Percentiles rank a stretch among this genome's conserved stretches.
Conservation (phyloP, 1,140 invertebrate species). For the Xylocopa sonorina region DNA sequence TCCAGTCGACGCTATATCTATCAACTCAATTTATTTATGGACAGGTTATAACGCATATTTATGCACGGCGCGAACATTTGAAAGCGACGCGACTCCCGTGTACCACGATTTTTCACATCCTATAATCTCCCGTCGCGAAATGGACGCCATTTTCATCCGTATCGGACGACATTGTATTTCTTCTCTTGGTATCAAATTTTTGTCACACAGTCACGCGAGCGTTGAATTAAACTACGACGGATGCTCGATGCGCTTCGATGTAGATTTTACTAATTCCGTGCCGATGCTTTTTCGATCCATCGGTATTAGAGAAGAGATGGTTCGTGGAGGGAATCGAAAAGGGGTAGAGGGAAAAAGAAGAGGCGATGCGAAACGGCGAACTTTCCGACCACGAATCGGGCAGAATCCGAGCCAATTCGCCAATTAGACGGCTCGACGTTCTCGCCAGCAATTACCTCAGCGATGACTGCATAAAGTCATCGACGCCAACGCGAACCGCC, state of each 20-base stretch:
- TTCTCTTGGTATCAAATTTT: background rate
- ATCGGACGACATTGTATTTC: background rate
- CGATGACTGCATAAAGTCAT: conserved; percentile 41
- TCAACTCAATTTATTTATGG: conserved; percentile 35
- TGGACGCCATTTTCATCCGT: background rate
- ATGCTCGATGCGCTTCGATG: too few relatives aligned
- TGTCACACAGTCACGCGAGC: too few relatives aligned
- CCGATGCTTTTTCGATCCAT: too few relatives aligned
- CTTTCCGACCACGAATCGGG: background rate
- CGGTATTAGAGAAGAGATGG: too few relatives aligned
- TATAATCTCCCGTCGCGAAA: conserved; percentile 7
- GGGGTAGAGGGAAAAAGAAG: too few relatives aligned
- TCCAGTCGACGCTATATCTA: conserved; percentile 10
- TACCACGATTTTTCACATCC: background rate
- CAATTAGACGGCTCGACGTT: conserved; percentile 16
- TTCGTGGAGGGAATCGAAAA: too few relatives aligned
- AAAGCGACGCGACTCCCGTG: background rate
- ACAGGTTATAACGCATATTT: background rate
- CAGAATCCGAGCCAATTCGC: background rate
- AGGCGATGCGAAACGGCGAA: too few relatives aligned
- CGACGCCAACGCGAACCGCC: conserved; percentile 21
- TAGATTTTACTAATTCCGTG: too few relatives aligned
- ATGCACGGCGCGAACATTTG: conserved; percentile 18
- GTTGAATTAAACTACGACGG: too few relatives aligned
- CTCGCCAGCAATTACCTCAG: conserved; percentile 2